phyloP scores from a whole-genome alignment of 2,113 vertebrate species.

The Cyprinodon brontotheroides region DNA sequence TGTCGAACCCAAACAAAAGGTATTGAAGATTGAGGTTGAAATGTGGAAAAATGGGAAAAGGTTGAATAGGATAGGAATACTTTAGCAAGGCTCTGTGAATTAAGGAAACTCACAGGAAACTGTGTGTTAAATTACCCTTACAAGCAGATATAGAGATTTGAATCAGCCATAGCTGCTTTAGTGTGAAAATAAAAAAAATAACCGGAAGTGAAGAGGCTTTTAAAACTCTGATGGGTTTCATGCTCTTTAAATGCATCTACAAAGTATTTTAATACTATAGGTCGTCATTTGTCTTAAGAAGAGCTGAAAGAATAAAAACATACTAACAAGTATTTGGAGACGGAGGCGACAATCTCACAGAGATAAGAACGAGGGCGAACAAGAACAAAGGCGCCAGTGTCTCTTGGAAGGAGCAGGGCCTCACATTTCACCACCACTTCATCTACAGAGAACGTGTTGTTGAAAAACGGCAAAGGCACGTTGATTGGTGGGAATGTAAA shows the following conservation, averaged over 20 bases:
- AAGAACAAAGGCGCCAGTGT: constrained; percentile 70
- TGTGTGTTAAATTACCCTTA: background rate
- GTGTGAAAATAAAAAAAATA: no score
- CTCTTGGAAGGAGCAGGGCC: constrained; percentile 24
- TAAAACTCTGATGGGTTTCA: no score
- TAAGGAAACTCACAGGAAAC: background rate
- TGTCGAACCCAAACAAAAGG: no score
- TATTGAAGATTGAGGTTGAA: no score
- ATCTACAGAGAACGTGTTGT: constrained; percentile 53
- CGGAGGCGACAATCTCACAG: constrained; percentile 32
- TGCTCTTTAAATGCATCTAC: background rate
- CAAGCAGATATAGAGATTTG: no score
- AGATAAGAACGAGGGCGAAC: constrained; percentile 57
- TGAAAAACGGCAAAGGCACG: constrained; percentile 32
- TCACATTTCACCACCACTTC: constrained; percentile 60
- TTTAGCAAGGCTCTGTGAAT: background rate
- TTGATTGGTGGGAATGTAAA: constrained; percentile 41
- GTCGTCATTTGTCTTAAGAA: background rate
- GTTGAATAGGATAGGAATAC: background rate
- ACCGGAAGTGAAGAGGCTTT: no score
- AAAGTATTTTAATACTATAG: background rate
- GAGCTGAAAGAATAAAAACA: background rate
- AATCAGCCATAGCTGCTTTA: background rate
- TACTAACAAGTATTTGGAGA: constrained; percentile 16
- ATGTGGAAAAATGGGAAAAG: background rate